Conservation (phyloP, 2,888 invertebrate species). For the Acleris sparsana region DNA sequence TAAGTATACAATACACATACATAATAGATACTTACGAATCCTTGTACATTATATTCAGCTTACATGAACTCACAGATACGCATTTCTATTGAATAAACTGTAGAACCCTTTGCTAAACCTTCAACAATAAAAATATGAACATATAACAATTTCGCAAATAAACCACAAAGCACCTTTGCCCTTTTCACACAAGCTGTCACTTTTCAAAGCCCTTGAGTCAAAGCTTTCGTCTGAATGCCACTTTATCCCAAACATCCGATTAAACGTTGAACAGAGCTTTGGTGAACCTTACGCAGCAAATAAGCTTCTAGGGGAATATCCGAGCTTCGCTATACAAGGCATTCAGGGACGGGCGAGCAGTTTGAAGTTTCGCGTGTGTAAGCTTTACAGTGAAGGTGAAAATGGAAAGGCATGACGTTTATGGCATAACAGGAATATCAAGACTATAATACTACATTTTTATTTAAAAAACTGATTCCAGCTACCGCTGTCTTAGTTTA, state of each 20-base stretch:
- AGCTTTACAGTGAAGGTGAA: constrained; percentile 3
- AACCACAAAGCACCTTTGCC: neutral
- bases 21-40: too few relatives aligned
- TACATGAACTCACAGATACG: too few relatives aligned
- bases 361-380: constrained; percentile 7
- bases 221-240: constrained; percentile 13
- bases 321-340: constrained; percentile 9
- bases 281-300: constrained; percentile 24
- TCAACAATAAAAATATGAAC: too few relatives aligned
- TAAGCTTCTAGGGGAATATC: constrained; percentile 13
- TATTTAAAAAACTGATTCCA: neutral
- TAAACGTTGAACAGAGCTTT: constrained; percentile 27
- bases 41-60: too few relatives aligned
- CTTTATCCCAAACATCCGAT: constrained; percentile 31
- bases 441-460: neutral
- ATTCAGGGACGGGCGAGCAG: neutral
- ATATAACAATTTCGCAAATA: neutral
- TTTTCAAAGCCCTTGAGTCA: constrained; percentile 13
- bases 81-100: too few relatives aligned
- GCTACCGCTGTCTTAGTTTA: too few relatives aligned
- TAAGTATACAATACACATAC: too few relatives aligned
- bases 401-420: neutral
- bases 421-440: neutral
- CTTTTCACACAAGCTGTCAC: constrained; percentile 18
- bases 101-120: too few relatives aligned